phyloP scores from a whole-genome alignment of 2,888 invertebrate species.

The Dexiosoma caninum region DNA sequence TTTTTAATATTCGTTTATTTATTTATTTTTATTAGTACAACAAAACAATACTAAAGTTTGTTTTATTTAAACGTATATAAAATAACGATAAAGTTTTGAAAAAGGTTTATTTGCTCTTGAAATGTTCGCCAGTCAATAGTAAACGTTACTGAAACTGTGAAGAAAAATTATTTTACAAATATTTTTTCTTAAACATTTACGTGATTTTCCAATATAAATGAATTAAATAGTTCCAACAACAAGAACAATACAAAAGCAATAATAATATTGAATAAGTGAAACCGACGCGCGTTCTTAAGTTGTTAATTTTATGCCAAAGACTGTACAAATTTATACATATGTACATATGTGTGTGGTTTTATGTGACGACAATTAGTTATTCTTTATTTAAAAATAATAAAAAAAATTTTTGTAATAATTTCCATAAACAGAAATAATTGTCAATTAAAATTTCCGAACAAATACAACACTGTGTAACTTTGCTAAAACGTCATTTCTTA shows the following conservation, averaged over 20 bases:
- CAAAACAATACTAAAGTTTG: constrained; percentile 10
- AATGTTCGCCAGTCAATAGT: constrained; percentile 60
- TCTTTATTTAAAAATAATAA: background rate
- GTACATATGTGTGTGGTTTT: background rate
- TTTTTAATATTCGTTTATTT: constrained; percentile 3
- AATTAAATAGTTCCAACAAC: background rate
- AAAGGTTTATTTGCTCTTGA: constrained; percentile 64
- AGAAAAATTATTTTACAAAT: constrained; percentile 21
- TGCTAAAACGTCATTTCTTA: background rate
- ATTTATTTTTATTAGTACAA: constrained; percentile 19
- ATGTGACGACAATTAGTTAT: constrained; percentile 29
- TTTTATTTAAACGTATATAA: constrained; percentile 61
- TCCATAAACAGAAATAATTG: background rate
- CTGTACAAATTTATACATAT: no score
- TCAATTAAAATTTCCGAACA: background rate
- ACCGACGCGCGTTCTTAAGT: constrained; percentile 28
- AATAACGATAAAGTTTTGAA: constrained; percentile 59
- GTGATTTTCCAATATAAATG: constrained; percentile 38
- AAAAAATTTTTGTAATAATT: constrained; percentile 4
- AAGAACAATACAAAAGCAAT: background rate
- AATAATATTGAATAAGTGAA: background rate
- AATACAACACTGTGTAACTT: background rate
- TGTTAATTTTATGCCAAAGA: background rate
- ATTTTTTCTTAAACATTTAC: constrained; percentile 43
- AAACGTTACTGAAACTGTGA: constrained; percentile 35